These are phyloP conservation scores for Garrulus glandarius DNA, from an alignment of 2,797 vertebrate species.

Conservation along the genomic window DNA sequence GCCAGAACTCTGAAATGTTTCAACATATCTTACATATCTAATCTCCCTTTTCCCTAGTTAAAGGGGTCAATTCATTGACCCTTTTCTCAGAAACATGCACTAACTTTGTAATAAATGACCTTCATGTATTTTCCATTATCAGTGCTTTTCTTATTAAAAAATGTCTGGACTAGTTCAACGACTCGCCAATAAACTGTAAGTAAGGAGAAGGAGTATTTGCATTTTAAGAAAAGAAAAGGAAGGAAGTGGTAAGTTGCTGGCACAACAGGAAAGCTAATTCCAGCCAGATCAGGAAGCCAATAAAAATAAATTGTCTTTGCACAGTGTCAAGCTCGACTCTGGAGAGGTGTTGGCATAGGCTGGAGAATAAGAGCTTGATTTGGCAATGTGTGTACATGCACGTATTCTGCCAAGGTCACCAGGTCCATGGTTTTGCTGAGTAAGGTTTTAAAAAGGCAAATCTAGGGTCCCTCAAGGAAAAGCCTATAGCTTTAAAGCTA, in stretches of 20 bases:
- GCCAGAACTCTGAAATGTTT: not conserved
- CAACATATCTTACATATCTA: not conserved
- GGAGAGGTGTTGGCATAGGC: not conserved
- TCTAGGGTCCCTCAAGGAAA: not conserved
- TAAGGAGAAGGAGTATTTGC: not conserved
- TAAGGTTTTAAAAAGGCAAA: not conserved
- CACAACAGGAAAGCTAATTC: not conserved
- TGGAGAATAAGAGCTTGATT: not conserved
- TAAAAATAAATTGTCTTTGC: not conserved
- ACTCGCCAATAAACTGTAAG: not conserved
- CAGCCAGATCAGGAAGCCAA: not conserved
- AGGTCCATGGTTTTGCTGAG: not conserved
- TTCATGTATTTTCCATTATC: not conserved
- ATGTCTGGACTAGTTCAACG: not conserved
- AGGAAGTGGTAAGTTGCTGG: not conserved
- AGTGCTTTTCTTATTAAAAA: not conserved
- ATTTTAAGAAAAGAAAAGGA: not conserved
- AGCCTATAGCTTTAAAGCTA: not conserved
- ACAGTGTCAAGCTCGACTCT: not conserved
- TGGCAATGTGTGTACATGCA: not conserved
- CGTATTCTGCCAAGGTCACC: not conserved
- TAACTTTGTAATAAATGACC: not conserved
- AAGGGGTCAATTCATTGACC: not conserved
- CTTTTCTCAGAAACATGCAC: not conserved
- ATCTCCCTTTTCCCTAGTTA: not conserved